These are phyloP conservation scores for Miniopterus natalensis DNA, from an alignment of 2,113 vertebrate species.

Conservation along the genomic window DNA sequence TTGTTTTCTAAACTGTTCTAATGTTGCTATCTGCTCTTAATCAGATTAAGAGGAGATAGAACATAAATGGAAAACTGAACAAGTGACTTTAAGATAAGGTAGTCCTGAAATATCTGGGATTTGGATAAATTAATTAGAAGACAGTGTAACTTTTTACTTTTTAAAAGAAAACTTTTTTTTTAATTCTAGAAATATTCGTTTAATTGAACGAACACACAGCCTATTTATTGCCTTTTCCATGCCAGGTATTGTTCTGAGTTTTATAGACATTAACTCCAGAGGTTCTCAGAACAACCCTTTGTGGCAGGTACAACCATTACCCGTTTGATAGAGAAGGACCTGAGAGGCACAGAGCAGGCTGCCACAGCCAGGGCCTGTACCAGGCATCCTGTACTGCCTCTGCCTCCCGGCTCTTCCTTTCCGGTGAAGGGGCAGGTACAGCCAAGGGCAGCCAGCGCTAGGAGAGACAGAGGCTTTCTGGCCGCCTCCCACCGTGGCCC, in stretches of 20 bases:
- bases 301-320: background rate
- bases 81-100: background rate
- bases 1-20: conserved; percentile 37
- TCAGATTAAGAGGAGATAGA: background rate
- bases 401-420: background rate
- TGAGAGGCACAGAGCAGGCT: background rate
- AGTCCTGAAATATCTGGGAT: background rate
- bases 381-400: too few relatives aligned
- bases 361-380: background rate
- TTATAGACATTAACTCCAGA: background rate
- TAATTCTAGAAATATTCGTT: background rate
- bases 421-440: background rate
- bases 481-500: accelerated
- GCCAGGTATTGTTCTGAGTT: background rate
- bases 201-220: background rate
- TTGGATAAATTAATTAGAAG: conserved; percentile 16
- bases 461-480: background rate
- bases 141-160: background rate
- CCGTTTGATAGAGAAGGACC: background rate
- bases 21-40: background rate
- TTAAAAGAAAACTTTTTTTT: background rate
- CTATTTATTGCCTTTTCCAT: background rate
- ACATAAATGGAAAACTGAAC: background rate
- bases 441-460: background rate
- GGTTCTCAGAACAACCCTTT: background rate